Conservation (phyloP, 1,140 invertebrate species). For the Laodelphax striatellus region DNA sequence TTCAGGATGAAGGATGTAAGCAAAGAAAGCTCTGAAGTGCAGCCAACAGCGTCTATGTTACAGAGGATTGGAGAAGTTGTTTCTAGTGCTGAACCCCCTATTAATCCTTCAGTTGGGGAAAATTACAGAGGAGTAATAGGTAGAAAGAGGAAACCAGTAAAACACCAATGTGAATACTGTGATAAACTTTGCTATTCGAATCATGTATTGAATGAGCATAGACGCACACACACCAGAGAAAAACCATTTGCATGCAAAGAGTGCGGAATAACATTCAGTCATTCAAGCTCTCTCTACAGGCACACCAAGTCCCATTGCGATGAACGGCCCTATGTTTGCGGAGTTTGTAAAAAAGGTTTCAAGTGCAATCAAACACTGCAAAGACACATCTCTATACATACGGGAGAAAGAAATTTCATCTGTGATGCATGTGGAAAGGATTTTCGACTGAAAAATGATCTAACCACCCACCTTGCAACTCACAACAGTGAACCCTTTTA, state of each 20-base stretch:
- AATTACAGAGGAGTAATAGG: background rate
- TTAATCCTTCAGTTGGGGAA: background rate
- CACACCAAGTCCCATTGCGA: too few species aligned
- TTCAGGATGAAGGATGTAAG: background rate
- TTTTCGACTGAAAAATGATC: conserved; percentile 28
- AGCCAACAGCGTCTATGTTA: background rate
- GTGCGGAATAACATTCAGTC: too few species aligned
- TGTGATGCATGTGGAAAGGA: conserved; percentile 24
- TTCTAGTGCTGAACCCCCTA: too few species aligned
- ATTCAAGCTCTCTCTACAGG: too few species aligned
- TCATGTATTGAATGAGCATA: conserved; percentile 3
- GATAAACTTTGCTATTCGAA: conserved; percentile 1
- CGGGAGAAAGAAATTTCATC: background rate
- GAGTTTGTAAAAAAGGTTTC: conserved; percentile 13
- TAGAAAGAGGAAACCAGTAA: background rate
- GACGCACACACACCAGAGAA: conserved; percentile 2
- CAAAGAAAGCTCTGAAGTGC: too few species aligned
- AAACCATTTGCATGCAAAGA: background rate
- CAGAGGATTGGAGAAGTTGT: background rate
- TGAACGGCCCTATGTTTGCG: background rate
- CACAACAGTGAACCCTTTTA: conserved; percentile 17
- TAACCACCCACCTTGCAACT: conserved; percentile 21
- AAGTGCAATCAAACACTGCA: background rate
- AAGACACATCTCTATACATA: conserved; percentile 7
- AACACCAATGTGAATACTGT: conserved; percentile 12